phyloP scores from a whole-genome alignment of 2,113 vertebrate species.

The Urocolius indicus region DNA sequence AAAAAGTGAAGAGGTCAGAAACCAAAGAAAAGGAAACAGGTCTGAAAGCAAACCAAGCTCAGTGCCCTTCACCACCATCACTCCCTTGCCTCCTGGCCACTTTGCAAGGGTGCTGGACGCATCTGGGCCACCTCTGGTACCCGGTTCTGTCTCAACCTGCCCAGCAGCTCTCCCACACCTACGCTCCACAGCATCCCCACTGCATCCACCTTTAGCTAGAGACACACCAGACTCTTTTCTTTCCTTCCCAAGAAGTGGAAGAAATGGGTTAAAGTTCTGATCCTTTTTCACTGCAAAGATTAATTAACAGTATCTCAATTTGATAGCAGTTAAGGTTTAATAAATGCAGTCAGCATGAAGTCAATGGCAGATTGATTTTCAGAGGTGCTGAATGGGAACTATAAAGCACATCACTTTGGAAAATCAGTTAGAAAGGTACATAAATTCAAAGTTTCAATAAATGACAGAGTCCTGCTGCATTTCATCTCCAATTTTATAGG shows the following conservation, averaged over 20 bases:
- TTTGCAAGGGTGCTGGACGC: too few relatives aligned
- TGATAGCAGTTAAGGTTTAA: neutral
- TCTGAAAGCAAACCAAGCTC: neutral
- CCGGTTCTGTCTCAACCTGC: too few relatives aligned
- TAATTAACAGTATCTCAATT: accelerated
- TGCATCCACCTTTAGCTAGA: too few relatives aligned
- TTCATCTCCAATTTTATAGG: neutral
- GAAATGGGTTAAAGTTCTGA: neutral
- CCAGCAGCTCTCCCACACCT: too few relatives aligned
- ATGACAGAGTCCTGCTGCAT: neutral
- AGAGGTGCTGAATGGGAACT: neutral
- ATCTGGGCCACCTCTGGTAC: too few relatives aligned
- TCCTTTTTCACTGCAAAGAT: neutral
- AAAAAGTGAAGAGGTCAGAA: neutral
- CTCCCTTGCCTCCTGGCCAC: too few relatives aligned
- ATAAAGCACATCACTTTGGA: neutral
- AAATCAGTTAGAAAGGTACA: neutral
- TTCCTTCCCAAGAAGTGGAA: neutral
- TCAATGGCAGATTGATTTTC: neutral
- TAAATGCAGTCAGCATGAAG: accelerated
- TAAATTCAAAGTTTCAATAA: neutral
- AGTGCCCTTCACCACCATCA: neutral
- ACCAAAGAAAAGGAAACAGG: neutral
- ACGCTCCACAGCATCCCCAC: too few relatives aligned
- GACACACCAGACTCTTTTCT: too few relatives aligned